These are phyloP conservation scores for Tricholaema leucomelas DNA, from an alignment of 2,113 vertebrate genomes.

Conservation along the genomic window DNA sequence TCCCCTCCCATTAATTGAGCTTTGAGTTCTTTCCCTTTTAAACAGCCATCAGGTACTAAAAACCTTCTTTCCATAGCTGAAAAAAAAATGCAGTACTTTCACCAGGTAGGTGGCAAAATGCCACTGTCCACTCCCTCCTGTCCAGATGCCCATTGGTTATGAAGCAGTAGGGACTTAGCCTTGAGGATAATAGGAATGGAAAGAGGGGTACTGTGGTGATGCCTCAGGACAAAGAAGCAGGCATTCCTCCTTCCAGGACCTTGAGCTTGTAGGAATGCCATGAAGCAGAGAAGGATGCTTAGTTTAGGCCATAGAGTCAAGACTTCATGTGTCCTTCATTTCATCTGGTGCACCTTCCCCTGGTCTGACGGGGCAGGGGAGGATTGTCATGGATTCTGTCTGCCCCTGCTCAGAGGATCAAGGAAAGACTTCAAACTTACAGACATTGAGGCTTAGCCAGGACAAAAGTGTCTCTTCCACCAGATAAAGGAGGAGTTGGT, in stretches of 20 bases:
- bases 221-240: background rate
- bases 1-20: slow-evolving; percentile 33
- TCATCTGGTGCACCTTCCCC: background rate
- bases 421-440: background rate
- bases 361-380: background rate
- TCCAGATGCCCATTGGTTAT: fast-evolving
- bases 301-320: background rate
- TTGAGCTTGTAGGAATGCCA: background rate
- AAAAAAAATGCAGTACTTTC: background rate
- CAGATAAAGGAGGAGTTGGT: background rate
- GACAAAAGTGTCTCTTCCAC: background rate
- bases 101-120: background rate
- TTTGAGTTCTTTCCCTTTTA: background rate
- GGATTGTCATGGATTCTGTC: background rate
- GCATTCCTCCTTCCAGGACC: background rate
- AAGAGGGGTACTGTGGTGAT: background rate
- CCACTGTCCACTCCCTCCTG: background rate
- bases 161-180: background rate
- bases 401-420: background rate
- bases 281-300: background rate
- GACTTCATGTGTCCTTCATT: background rate
- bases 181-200: background rate
- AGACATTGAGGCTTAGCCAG: background rate
- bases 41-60: background rate
- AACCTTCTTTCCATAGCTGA: background rate